Base-by-base conservation (phyloP, 2,113 vertebrate genomes). In the Rafetus swinhoei region DNA sequence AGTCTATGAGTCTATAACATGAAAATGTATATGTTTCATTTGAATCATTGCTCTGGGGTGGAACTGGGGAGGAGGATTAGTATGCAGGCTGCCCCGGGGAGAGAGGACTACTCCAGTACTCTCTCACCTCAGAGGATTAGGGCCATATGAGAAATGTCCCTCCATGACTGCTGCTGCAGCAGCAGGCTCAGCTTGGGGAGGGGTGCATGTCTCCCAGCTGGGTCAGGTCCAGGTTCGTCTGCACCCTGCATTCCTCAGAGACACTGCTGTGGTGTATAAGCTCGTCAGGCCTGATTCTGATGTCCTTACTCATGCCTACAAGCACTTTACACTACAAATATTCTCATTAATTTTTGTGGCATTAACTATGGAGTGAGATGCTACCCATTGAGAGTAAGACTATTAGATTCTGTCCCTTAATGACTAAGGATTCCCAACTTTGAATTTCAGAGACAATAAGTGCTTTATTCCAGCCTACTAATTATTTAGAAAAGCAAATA, bases 231-330 rank as follows among this genome's bases (percentile, higher is more conserved):
- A 45, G 45, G 45, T 45, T 45, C 45, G 6, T 45, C 45, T 45
- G 45, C 45, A 45, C 45, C 45, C 45, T 45, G 45, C 14, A 90
- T 93, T 93, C 81, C 50, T 9, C 89, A 45, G 89, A 22, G 39
- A 84, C 27, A 79, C 9, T 15, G 90, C 45, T 84, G 52, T 25
- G 85, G 59, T 62, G 94, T 96, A 87, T 84, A 80, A 93, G 29
- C 5, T 9, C 4, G 65, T 79, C 84, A 85, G 21, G 21, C 32
- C 24, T 57, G 50, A 79, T 74, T 90, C 79, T 0, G 0, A 29
- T 84, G 12, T 83, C 4, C 55, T 89, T 7, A 22, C 13, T 89
- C 16, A 22, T 84, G 90, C 21, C 77, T 82, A 76, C 39, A 45
- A 32, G 19, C 21, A 84, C 15, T 11, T 50, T 77, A 13, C 45